Conservation (phyloP, 2,888 invertebrate genomes). For the Argyra leucocephala region DNA sequence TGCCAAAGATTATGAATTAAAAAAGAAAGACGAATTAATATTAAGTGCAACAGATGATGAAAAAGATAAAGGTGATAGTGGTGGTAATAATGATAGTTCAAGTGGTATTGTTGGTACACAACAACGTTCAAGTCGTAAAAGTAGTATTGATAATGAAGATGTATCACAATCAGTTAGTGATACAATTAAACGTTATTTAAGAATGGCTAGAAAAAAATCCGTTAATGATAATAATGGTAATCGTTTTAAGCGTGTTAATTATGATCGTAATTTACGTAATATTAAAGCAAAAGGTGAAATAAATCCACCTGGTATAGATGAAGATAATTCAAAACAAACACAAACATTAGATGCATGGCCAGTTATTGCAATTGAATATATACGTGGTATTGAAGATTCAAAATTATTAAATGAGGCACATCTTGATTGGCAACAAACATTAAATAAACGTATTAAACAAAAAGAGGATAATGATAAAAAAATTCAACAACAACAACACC, state of each 20-base stretch:
- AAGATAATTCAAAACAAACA: conserved; percentile 63
- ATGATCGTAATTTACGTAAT: conserved; percentile 72
- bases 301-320: conserved; percentile 67
- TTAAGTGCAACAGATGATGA: conserved; percentile 24
- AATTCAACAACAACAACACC: conserved; percentile 10
- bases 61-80: conserved; percentile 34
- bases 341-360: conserved; percentile 74
- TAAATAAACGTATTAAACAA: conserved; percentile 32
- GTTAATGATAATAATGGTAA: conserved; percentile 65
- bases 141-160: conserved; percentile 75
- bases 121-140: conserved; percentile 50
- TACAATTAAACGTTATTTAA: conserved; percentile 72
- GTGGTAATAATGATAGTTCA: conserved; percentile 25
- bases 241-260: conserved; percentile 78
- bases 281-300: conserved; percentile 70
- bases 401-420: conserved; percentile 31
- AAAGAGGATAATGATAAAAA: conserved; percentile 31
- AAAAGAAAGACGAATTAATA: conserved; percentile 28
- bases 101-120: conserved; percentile 22
- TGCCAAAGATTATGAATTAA: conserved; percentile 33
- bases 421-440: conserved; percentile 30
- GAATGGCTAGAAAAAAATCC: conserved; percentile 82
- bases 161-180: conserved; percentile 79
- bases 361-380: conserved; percentile 46
- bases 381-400: conserved; percentile 37